Conservation (phyloP, 2,113 vertebrate genomes). For the Coturnix japonica region DNA sequence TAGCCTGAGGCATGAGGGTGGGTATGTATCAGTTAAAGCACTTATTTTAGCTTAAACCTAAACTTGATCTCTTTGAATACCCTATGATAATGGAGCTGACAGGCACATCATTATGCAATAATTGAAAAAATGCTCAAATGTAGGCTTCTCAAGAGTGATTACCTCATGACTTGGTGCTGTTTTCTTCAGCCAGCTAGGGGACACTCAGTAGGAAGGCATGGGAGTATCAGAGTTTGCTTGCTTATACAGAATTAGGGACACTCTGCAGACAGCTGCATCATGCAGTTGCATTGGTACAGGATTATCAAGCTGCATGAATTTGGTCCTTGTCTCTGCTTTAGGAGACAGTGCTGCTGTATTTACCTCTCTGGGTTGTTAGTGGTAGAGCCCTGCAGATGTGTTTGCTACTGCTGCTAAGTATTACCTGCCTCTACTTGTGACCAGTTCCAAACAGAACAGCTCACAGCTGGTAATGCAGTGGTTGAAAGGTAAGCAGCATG, state of each 20-base stretch:
- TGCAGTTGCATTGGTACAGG: background rate
- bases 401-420: background rate
- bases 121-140: background rate
- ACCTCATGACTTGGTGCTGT: background rate
- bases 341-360: background rate
- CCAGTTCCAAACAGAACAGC: background rate
- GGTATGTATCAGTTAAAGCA: background rate
- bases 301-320: background rate
- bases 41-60: background rate
- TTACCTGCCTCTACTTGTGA: background rate
- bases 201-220: background rate
- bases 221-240: fast-evolving
- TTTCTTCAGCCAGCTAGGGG: background rate
- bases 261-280: background rate
- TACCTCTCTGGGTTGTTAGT: background rate
- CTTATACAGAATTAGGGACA: background rate
- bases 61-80: background rate
- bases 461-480: fast-evolving
- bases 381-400: background rate
- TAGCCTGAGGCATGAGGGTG: background rate
- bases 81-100: background rate
- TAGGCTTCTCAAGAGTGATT: fast-evolving
- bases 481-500: background rate
- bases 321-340: background rate
- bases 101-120: background rate